These are phyloP conservation scores for Acanthosoma haemorrhoidale DNA, from an alignment of 2,888 invertebrate species.

Conservation along the genomic window DNA sequence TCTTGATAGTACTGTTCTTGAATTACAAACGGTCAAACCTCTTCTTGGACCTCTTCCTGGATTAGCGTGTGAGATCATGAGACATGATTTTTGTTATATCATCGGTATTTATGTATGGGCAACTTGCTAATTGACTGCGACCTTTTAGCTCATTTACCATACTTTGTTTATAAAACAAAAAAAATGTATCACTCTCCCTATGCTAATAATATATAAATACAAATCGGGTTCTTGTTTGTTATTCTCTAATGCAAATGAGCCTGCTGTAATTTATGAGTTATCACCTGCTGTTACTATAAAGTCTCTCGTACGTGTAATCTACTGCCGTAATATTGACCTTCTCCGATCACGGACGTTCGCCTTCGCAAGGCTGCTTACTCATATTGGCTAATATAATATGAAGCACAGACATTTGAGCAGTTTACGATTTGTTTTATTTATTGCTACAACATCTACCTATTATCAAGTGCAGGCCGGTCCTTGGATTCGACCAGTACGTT, in stretches of 20 bases:
- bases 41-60: neutral
- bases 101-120: no score
- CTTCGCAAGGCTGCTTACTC: neutral
- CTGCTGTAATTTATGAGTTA: neutral
- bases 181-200: no score
- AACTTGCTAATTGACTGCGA: neutral
- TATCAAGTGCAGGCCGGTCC: no score
- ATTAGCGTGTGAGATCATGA: neutral
- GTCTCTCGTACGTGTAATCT: neutral
- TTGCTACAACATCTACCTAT: no score
- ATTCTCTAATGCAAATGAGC: neutral
- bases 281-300: neutral
- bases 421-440: no score
- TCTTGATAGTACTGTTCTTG: no score
- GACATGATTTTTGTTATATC: neutral
- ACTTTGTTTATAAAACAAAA: no score
- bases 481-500: no score
- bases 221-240: neutral
- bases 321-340: neutral
- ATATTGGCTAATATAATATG: no score
- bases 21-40: no score
- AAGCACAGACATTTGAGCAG: no score
- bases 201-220: neutral
- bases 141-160: neutral
- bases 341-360: neutral